Conservation (phyloP, 2,888 invertebrate species). For the Cordilura impudica region DNA sequence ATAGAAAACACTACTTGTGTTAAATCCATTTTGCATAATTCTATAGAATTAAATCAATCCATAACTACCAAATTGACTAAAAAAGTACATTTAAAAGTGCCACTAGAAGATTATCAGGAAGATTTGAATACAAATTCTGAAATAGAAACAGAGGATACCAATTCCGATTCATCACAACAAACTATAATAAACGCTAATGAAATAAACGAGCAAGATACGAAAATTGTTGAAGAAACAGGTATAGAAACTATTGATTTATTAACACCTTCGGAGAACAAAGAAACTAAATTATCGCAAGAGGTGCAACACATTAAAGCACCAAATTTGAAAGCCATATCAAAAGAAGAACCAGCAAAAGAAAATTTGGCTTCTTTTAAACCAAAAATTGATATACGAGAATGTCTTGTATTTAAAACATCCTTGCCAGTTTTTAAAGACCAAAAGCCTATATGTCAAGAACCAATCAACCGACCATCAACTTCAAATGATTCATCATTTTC, state of each 20-base stretch:
- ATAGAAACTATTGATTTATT: conserved; percentile 41
- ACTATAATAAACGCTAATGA: not conserved
- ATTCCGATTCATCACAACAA: not conserved
- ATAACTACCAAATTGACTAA: conserved; percentile 45
- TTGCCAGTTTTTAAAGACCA: not conserved
- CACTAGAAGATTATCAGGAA: conserved; percentile 46
- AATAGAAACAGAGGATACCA: not conserved
- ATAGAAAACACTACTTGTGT: conserved; percentile 48
- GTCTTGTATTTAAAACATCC: conserved; percentile 45
- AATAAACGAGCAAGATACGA: not conserved
- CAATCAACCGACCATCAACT: not conserved
- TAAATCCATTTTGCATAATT: conserved; percentile 52
- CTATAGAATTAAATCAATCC: conserved; percentile 30
- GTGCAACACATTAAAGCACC: not conserved
- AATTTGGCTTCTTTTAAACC: not conserved
- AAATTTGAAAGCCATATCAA: not conserved
- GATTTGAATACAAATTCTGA: conserved; percentile 14
- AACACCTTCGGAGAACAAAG: conserved; percentile 19
- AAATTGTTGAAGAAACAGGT: conserved; percentile 16
- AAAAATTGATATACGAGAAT: conserved; percentile 46
- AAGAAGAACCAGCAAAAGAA: not conserved
- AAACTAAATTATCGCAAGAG: not conserved
- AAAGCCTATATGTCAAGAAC: conserved; percentile 1
- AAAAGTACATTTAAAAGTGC: conserved; percentile 49
- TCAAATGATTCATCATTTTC: not conserved